These are phyloP conservation scores for Oegoconia quadripuncta DNA, from an alignment of 2,888 invertebrate species.

Conservation along the genomic window DNA sequence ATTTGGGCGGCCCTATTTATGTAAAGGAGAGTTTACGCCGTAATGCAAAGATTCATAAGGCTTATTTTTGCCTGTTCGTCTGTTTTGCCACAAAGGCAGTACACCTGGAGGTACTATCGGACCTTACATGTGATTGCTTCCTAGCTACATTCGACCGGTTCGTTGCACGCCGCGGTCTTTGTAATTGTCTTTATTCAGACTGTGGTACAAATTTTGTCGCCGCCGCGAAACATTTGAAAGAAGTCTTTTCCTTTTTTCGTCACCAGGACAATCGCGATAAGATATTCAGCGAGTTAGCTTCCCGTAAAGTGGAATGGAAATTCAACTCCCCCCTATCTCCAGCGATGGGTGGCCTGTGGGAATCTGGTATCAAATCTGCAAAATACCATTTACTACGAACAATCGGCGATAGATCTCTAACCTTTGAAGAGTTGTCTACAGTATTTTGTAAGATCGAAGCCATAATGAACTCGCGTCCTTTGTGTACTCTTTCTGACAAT, in stretches of 20 bases:
- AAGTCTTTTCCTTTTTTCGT: neutral
- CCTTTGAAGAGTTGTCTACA: constrained; percentile 6
- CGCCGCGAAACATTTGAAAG: neutral
- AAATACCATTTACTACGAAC: constrained; percentile 1
- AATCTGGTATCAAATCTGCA: neutral
- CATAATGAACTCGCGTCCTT: constrained; percentile 8
- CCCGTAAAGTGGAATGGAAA: neutral
- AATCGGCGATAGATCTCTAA: neutral
- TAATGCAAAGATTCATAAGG: neutral
- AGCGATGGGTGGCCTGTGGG: neutral
- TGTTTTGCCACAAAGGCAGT: neutral
- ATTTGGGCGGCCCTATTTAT: neutral
- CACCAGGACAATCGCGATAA: neutral
- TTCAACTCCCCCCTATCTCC: constrained; percentile 1
- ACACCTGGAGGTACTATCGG: neutral
- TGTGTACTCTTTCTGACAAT: constrained; percentile 4
- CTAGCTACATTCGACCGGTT: constrained; percentile 2
- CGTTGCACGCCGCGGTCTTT: constrained; percentile 10
- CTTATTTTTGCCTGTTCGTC: neutral
- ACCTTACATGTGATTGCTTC: neutral
- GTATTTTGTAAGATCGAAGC: constrained; percentile 9
- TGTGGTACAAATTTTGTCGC: constrained; percentile 2
- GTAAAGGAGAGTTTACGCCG: neutral
- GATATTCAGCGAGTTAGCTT: neutral
- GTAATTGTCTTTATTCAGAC: neutral